Evolutionary conservation across 2,888 invertebrate species (phyloP).

Genomic region (Epinotia bilunana): DNA sequence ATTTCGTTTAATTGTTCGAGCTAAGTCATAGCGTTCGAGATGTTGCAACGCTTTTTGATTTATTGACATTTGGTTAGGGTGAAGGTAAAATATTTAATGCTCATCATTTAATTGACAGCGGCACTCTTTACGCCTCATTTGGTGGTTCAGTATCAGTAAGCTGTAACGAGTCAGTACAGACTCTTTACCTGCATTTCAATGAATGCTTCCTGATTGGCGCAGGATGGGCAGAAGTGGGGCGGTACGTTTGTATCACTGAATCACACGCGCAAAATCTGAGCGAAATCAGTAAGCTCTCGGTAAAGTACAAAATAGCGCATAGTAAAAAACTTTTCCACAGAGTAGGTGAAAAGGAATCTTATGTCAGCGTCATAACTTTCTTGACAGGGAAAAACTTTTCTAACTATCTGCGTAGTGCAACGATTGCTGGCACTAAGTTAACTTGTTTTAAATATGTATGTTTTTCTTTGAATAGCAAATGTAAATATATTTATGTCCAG

Average conservation of each 20-base stretch:
- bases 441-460: neutral
- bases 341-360: too few relatives aligned
- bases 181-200: too few relatives aligned
- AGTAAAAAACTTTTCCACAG: too few relatives aligned
- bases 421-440: neutral
- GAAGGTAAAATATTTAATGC: slow-evolving; percentile 7
- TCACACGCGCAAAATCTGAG: too few relatives aligned
- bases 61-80: slow-evolving; percentile 20
- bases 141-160: neutral
- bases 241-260: too few relatives aligned
- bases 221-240: too few relatives aligned
- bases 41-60: slow-evolving; percentile 49
- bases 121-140: neutral
- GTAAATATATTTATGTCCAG: slow-evolving; percentile 23
- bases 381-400: too few relatives aligned
- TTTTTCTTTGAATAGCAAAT: slow-evolving; percentile 14
- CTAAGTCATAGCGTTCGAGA: slow-evolving; percentile 49
- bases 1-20: slow-evolving; percentile 68
- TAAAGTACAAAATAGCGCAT: too few relatives aligned
- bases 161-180: too few relatives aligned
- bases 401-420: neutral
- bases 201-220: too few relatives aligned
- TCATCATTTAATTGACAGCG: neutral
- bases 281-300: too few relatives aligned
- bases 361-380: too few relatives aligned